Evolutionary conservation across 2,888 invertebrate species (phyloP).

Genomic region (Galerucella nymphaeae): DNA sequence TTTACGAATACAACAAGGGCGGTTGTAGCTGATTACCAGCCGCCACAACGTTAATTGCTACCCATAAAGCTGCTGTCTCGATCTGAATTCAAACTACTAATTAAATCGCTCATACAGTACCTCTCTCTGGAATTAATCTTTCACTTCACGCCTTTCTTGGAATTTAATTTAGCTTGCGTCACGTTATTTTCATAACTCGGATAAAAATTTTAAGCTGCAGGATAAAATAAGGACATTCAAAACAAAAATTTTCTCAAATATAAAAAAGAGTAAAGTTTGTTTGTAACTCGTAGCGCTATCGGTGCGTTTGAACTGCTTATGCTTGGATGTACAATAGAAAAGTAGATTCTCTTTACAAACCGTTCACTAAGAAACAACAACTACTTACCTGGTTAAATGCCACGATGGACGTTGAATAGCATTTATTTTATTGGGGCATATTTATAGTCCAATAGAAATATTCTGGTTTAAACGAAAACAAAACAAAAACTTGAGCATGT

Average conservation of each 20-base stretch:
- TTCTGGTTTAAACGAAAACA: not conserved
- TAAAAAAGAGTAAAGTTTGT: too few species aligned
- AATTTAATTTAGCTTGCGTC: not conserved
- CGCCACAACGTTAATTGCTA: slow-evolving; percentile 63
- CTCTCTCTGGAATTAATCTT: slow-evolving; percentile 1
- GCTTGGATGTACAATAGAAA: too few species aligned
- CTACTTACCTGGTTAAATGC: too few species aligned
- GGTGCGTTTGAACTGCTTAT: too few species aligned
- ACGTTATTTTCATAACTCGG: not conserved
- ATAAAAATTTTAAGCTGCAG: not conserved
- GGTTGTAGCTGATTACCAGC: slow-evolving; percentile 62
- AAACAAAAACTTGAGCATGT: not conserved
- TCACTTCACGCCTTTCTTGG: slow-evolving; percentile 7
- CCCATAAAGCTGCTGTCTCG: slow-evolving; percentile 59
- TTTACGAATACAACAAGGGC: slow-evolving; percentile 48
- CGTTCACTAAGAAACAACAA: too few species aligned
- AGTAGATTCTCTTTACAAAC: too few species aligned
- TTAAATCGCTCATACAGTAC: slow-evolving; percentile 35
- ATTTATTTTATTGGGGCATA: too few species aligned
- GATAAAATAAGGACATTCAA: too few species aligned
- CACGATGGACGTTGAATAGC: too few species aligned
- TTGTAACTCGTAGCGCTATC: too few species aligned
- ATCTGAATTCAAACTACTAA: slow-evolving; percentile 60
- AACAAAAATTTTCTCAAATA: too few species aligned
- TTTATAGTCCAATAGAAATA: too few species aligned